A percentile compares a stretch with the other conserved stretches of the same genome.
These are phyloP conservation scores for Cirrhinus molitorella DNA, from an alignment of 2,797 vertebrate genomes.

Conservation along the genomic window DNA sequence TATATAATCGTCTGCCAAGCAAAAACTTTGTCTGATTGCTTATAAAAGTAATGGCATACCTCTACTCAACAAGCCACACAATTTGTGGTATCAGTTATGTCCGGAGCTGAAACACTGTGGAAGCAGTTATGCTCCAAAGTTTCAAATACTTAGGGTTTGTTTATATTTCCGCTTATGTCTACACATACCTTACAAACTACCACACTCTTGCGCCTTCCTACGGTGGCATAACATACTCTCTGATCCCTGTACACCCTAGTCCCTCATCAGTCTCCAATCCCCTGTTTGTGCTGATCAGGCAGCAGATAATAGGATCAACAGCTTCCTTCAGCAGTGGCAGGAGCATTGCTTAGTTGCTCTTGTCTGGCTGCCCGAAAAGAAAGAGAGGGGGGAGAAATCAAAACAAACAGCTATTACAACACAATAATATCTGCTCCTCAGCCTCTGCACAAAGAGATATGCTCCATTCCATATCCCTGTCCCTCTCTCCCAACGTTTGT, in stretches of 20 bases:
- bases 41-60: not conserved
- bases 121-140: not conserved
- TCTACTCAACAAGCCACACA: not conserved
- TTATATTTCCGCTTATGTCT: not conserved
- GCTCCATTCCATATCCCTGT: not conserved
- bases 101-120: not conserved
- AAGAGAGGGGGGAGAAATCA: constrained; percentile 33
- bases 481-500: constrained; percentile 44
- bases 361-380: constrained; percentile 51
- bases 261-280: constrained; percentile 55
- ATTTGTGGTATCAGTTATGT: constrained; percentile 1
- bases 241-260: constrained; percentile 41
- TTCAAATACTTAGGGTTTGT: not conserved
- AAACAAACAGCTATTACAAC: constrained; percentile 60
- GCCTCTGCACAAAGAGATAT: constrained; percentile 30
- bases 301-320: constrained; percentile 66
- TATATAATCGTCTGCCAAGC: not conserved
- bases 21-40: not conserved
- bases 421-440: constrained; percentile 58
- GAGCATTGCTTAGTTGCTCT: constrained; percentile 51
- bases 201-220: not conserved
- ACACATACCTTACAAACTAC: constrained; percentile 16
- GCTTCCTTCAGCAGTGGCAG: constrained; percentile 57
- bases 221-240: constrained; percentile 27
- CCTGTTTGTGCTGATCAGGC: constrained; percentile 64